phyloP scores from a whole-genome alignment of 2,888 invertebrate species.

The Melanchra persicariae region DNA sequence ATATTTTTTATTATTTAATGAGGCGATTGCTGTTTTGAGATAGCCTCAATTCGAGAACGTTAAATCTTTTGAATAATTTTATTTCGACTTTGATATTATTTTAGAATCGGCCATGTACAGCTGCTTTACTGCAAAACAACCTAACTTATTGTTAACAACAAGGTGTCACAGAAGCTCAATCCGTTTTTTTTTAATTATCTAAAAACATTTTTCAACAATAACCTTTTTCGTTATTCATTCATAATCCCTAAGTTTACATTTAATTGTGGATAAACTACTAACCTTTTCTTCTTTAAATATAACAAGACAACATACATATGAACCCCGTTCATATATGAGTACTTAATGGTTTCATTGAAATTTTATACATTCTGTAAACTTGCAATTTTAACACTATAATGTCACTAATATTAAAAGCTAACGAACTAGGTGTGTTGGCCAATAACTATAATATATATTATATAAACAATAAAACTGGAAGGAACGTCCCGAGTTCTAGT shows the following conservation, averaged over 20 bases:
- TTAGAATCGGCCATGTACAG: slow-evolving; percentile 32
- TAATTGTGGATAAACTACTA: slow-evolving; percentile 89
- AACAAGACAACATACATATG: slow-evolving; percentile 89
- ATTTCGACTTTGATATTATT: too few species aligned
- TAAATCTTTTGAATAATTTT: neutral
- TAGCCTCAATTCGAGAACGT: neutral
- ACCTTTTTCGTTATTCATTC: slow-evolving; percentile 86
- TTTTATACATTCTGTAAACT: slow-evolving; percentile 83
- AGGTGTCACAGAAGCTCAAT: slow-evolving; percentile 89
- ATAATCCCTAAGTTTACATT: slow-evolving; percentile 86
- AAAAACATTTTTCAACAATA: slow-evolving; percentile 91
- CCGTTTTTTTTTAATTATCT: slow-evolving; percentile 85
- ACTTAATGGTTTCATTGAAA: slow-evolving; percentile 73
- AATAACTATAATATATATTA: slow-evolving; percentile 69
- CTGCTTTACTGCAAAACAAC: slow-evolving; percentile 64
- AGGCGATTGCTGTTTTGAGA: neutral
- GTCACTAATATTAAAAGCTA: slow-evolving; percentile 91
- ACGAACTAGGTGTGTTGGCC: slow-evolving; percentile 81
- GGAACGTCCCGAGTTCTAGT: slow-evolving; percentile 42
- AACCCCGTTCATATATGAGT: slow-evolving; percentile 84
- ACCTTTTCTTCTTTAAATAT: slow-evolving; percentile 81
- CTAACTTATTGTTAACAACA: slow-evolving; percentile 85
- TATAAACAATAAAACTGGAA: slow-evolving; percentile 70
- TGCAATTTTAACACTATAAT: slow-evolving; percentile 88
- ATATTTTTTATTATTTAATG: neutral